Evolutionary conservation across 2,888 invertebrate genomes (phyloP).

Genomic region (Bursaphelenchus okinawaensis): DNA sequence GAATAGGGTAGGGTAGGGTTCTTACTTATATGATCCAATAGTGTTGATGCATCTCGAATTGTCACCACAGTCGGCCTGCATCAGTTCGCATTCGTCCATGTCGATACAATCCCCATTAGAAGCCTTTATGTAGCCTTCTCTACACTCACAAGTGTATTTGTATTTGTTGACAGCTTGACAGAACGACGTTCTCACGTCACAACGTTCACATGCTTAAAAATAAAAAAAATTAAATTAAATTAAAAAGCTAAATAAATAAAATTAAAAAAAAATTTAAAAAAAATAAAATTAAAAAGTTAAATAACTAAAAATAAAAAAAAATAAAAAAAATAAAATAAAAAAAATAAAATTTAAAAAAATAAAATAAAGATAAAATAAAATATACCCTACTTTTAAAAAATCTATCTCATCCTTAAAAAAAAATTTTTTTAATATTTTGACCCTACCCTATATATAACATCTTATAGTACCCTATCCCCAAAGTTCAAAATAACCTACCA

Average conservation of each 20-base stretch:
- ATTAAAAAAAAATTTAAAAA: no score
- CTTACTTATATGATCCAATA: conserved; percentile 29
- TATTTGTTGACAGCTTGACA: conserved; percentile 47
- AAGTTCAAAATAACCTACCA: conserved; percentile 29
- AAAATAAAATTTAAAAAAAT: no score
- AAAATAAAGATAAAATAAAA: no score
- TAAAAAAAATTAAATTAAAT: no score
- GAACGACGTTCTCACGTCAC: conserved; percentile 46
- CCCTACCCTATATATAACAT: no score
- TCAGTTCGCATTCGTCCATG: conserved; percentile 47
- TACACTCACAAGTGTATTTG: conserved; percentile 52
- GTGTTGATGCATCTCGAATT: conserved; percentile 52
- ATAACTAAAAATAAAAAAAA: no score
- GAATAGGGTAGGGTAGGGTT: neutral
- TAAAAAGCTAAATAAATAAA: no score
- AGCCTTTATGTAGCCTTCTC: conserved; percentile 42
- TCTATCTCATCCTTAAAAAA: no score
- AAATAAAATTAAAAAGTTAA: no score
- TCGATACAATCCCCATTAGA: conserved; percentile 44
- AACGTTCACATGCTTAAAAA: conserved; percentile 48
- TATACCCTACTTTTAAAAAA: no score
- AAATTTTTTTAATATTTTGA: no score
- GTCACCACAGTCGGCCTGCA: conserved; percentile 38
- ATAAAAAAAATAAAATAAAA: no score
- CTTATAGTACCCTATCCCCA: neutral